phyloP scores from a whole-genome alignment of 2,888 invertebrate species.

The Torymus texanus region DNA sequence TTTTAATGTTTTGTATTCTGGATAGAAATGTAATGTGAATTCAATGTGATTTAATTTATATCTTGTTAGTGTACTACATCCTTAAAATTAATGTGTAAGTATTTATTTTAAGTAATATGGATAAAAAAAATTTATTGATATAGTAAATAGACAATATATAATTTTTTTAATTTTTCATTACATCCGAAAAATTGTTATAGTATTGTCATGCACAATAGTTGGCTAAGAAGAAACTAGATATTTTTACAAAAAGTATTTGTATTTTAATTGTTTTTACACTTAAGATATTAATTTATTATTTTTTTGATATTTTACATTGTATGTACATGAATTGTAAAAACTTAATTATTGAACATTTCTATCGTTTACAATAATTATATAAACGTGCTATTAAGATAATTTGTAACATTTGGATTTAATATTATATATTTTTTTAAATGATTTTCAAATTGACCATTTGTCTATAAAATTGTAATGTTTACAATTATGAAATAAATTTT shows the following conservation, averaged over 20 bases:
- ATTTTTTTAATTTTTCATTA: constrained; percentile 11
- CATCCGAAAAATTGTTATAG: background rate
- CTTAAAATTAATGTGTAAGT: background rate
- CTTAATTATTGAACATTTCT: background rate
- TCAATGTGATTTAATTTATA: background rate
- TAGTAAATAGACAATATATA: constrained; percentile 6
- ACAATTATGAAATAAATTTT: background rate
- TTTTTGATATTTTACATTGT: constrained; percentile 1
- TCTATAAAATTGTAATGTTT: background rate
- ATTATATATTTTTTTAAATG: too few species aligned
- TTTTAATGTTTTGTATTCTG: too few species aligned
- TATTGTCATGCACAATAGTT: background rate
- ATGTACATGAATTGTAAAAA: constrained; percentile 8
- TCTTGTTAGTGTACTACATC: background rate
- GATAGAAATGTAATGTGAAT: too few species aligned
- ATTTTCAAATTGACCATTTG: too few species aligned
- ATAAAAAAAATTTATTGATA: background rate
- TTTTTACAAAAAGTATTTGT: constrained; percentile 12
- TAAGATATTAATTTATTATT: background rate
- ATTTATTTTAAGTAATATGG: background rate
- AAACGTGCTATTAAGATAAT: too few species aligned
- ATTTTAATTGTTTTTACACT: constrained; percentile 4
- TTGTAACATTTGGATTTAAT: too few species aligned
- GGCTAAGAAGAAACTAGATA: background rate
- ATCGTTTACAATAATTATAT: background rate